phyloP scores from a whole-genome alignment of 2,113 vertebrate genomes.

The Oenanthe oenanthe region DNA sequence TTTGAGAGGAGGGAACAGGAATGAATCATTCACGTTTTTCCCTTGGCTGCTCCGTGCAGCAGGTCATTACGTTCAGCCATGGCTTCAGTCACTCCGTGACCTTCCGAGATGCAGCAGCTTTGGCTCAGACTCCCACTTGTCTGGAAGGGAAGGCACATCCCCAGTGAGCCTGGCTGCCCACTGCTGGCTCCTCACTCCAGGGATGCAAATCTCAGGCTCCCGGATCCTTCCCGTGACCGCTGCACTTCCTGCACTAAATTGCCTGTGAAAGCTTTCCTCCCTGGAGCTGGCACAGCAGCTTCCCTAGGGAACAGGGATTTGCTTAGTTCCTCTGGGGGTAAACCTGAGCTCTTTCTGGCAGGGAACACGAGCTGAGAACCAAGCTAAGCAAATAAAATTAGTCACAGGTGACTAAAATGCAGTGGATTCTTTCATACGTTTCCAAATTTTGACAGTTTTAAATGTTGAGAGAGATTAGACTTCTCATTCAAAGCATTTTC shows the following conservation, averaged over 20 bases:
- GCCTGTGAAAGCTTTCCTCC: constrained; percentile 8
- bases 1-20: not conserved
- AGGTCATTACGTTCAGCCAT: not conserved
- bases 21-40: not conserved
- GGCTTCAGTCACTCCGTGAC: not conserved
- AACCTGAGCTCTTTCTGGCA: not conserved
- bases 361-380: not conserved
- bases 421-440: not conserved
- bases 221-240: not conserved
- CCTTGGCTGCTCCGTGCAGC: not conserved
- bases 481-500: not conserved
- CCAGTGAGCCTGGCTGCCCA: not conserved
- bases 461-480: not conserved
- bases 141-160: not conserved
- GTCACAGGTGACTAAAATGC: not conserved
- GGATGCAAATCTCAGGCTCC: not conserved
- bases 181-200: not conserved
- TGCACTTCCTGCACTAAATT: not conserved
- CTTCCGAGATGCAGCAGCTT: not conserved
- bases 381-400: not conserved
- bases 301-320: not conserved
- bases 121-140: not conserved
- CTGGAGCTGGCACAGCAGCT: not conserved
- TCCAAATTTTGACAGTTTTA: not conserved
- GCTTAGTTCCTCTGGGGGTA: not conserved